phyloP scores from a whole-genome alignment of 1,140 invertebrate species.

The Penaeus chinensis region DNA sequence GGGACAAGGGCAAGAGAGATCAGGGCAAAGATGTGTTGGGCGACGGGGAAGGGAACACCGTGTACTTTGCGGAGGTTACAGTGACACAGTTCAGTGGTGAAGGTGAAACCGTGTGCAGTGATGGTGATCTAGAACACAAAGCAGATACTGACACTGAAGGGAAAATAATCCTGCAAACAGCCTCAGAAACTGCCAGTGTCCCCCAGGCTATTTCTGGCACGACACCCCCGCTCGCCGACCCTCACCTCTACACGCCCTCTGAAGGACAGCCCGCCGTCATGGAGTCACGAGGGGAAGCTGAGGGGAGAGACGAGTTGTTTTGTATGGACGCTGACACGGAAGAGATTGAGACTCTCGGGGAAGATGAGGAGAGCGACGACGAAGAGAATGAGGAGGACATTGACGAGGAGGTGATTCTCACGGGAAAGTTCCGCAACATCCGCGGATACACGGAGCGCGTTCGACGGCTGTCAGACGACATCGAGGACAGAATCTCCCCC shows the following conservation, averaged over 20 bases:
- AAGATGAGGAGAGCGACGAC: conserved; percentile 50
- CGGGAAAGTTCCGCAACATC: conserved; percentile 61
- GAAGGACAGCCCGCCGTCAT: conserved; percentile 29
- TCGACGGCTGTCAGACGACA: conserved; percentile 50
- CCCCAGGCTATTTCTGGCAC: conserved; percentile 52
- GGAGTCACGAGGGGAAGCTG: conserved; percentile 39
- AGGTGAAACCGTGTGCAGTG: neutral
- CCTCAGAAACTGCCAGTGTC: conserved; percentile 7
- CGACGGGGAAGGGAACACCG: neutral
- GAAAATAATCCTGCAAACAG: conserved; percentile 14
- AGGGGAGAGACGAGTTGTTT: conserved; percentile 31
- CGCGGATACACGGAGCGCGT: conserved; percentile 55
- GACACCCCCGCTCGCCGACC: conserved; percentile 36
- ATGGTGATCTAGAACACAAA: neutral
- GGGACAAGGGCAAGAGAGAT: conserved; percentile 41
- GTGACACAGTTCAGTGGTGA: neutral
- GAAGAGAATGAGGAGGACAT: conserved; percentile 63
- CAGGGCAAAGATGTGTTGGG: conserved; percentile 35
- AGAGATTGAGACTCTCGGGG: conserved; percentile 49
- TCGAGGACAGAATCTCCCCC: conserved; percentile 28
- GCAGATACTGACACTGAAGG: neutral
- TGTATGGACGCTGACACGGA: conserved; percentile 46
- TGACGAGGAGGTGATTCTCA: conserved; percentile 52
- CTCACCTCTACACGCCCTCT: conserved; percentile 59
- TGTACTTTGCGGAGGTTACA: no score